These are phyloP conservation scores for Triplophysa yarkandensis DNA, from an alignment of 2,797 vertebrate genomes.

Conservation along the genomic window DNA sequence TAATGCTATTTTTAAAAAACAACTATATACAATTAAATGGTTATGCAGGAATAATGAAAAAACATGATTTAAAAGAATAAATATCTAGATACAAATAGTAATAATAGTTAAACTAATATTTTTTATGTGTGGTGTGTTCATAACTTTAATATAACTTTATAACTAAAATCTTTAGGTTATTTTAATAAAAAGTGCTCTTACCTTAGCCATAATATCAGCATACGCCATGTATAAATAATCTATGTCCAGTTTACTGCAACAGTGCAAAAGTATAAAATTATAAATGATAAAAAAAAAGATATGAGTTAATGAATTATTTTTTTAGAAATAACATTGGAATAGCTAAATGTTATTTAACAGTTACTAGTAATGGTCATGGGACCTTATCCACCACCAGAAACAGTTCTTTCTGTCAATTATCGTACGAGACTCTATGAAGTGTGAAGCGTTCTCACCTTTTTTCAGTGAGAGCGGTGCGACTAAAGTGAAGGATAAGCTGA, in stretches of 20 bases:
- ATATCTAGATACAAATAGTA: too few relatives aligned
- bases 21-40: neutral
- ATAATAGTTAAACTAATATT: too few relatives aligned
- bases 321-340: too few relatives aligned
- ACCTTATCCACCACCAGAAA: neutral
- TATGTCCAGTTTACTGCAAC: slow-evolving; percentile 87
- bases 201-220: slow-evolving; percentile 97
- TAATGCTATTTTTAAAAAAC: too few relatives aligned
- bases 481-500: slow-evolving; percentile 94
- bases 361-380: neutral
- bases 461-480: slow-evolving; percentile 90
- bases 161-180: neutral
- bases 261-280: slow-evolving; percentile 22
- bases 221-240: slow-evolving; percentile 95
- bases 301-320: too few relatives aligned
- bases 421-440: neutral
- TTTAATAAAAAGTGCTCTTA: slow-evolving; percentile 61
- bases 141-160: too few relatives aligned
- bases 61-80: too few relatives aligned
- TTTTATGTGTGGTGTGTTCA: too few relatives aligned
- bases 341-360: too few relatives aligned
- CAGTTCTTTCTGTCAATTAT: neutral
- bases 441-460: slow-evolving; percentile 77
- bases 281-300: neutral
- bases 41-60: too few relatives aligned